A percentile compares a stretch with the other conserved stretches of the same genome.
Evolutionary conservation across 2,888 invertebrate genomes (phyloP).

Genomic region (Cantharis rustica): DNA sequence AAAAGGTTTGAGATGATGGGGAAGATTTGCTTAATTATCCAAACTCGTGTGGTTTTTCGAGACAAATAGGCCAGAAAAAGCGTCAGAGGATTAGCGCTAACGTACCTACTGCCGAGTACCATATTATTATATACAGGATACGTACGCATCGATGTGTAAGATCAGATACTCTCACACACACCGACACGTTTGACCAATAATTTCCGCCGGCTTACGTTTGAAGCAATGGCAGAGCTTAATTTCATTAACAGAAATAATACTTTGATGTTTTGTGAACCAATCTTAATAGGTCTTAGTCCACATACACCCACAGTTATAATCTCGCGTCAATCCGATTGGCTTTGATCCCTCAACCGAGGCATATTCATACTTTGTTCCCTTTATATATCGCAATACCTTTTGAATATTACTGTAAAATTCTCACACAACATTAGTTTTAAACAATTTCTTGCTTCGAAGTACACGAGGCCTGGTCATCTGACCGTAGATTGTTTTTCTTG

Average conservation of each 20-base stretch:
- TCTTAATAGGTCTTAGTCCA: constrained; percentile 41
- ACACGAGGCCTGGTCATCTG: constrained; percentile 24
- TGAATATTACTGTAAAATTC: constrained; percentile 30
- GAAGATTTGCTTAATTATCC: background rate
- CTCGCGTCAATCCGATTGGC: constrained; percentile 18
- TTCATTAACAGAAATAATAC: constrained; percentile 39
- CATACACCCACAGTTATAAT: constrained; percentile 12
- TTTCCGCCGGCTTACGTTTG: constrained; percentile 39
- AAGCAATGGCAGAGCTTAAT: constrained; percentile 31
- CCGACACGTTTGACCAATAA: constrained; percentile 41
- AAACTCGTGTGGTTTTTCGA: background rate
- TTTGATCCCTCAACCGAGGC: constrained; percentile 23
- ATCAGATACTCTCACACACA: constrained; percentile 29
- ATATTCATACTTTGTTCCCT: constrained; percentile 19
- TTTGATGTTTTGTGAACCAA: constrained; percentile 42
- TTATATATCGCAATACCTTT: constrained; percentile 25
- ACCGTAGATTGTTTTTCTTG: constrained; percentile 18
- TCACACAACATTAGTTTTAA: constrained; percentile 26
- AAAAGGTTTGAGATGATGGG: background rate
- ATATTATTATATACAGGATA: background rate
- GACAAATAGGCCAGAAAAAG: background rate
- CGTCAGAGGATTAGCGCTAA: background rate
- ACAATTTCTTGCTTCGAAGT: constrained; percentile 30
- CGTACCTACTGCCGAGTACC: background rate
- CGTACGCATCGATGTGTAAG: constrained; percentile 34